A percentile compares a stretch with the other conserved stretches of the same genome.
Evolutionary conservation across 2,797 vertebrate species (phyloP).

Genomic region (Pogonophryne albipinna): DNA sequence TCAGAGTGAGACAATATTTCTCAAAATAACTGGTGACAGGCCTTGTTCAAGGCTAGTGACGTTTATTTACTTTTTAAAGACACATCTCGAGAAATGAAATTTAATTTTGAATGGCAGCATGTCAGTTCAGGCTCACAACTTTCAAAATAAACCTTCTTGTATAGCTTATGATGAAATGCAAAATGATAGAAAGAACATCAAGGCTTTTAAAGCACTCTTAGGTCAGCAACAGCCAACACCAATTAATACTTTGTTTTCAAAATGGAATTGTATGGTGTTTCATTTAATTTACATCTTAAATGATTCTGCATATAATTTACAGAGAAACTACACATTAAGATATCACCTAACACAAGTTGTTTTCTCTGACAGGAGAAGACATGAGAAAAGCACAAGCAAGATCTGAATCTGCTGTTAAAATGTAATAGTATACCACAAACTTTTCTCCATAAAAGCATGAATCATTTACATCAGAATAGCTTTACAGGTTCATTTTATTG

Average conservation of each 20-base stretch:
- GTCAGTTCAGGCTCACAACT: conserved; percentile 60
- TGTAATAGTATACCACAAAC: conserved; percentile 29
- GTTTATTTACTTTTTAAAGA: conserved; percentile 54
- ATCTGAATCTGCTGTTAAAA: conserved; percentile 34
- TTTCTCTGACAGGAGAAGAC: conserved; percentile 3
- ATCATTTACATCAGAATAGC: conserved; percentile 47
- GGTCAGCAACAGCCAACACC: conserved; percentile 18
- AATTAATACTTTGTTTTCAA: conserved; percentile 1
- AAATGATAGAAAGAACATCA: conserved; percentile 59
- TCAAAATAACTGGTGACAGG: conserved; percentile 22
- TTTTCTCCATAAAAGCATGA: conserved; percentile 16
- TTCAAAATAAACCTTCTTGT: conserved; percentile 38
- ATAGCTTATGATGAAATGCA: conserved; percentile 69
- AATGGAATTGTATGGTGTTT: neutral
- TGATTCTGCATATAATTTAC: neutral
- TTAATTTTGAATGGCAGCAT: conserved; percentile 64
- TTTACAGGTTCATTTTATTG: conserved; percentile 49
- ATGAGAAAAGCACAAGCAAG: conserved; percentile 4
- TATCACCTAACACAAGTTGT: neutral
- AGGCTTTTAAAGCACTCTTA: conserved; percentile 23
- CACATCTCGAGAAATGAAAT: conserved; percentile 55
- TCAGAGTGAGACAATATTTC: conserved; percentile 30
- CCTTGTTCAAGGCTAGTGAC: conserved; percentile 48
- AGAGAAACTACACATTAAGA: conserved; percentile 14
- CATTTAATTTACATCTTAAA: conserved; percentile 5